Evolutionary conservation across 2,797 vertebrate genomes (phyloP).

Genomic region (Sebastes wilsoni): DNA sequence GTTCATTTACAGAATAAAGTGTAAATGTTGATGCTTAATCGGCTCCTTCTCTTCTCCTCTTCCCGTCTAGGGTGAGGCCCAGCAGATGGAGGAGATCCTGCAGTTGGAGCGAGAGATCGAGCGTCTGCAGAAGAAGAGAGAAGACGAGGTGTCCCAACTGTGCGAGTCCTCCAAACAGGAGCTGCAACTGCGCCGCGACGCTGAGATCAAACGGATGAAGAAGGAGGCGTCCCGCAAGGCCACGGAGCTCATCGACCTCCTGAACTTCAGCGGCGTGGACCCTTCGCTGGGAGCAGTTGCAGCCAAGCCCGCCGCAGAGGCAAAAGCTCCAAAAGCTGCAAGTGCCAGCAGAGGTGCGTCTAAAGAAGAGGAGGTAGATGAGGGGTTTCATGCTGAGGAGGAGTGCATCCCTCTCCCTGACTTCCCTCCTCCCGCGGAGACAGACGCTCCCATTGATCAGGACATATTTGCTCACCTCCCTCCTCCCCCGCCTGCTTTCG

Average conservation of each 20-base stretch:
- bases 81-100: slow-evolving; percentile 94
- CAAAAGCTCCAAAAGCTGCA: slow-evolving; percentile 41
- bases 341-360: slow-evolving; percentile 28
- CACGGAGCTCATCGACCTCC: slow-evolving; percentile 89
- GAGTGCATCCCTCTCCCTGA: slow-evolving; percentile 85
- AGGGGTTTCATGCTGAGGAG: slow-evolving; percentile 90
- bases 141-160: slow-evolving; percentile 89
- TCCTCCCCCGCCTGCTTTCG: slow-evolving; percentile 84
- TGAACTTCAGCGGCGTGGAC: slow-evolving; percentile 87
- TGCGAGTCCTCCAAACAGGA: slow-evolving; percentile 88
- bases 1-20: not conserved
- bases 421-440: slow-evolving; percentile 80
- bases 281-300: slow-evolving; percentile 49
- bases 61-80: slow-evolving; percentile 77
- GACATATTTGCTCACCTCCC: slow-evolving; percentile 82
- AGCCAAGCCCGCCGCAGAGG: slow-evolving; percentile 42
- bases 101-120: slow-evolving; percentile 92
- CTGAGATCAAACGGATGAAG: slow-evolving; percentile 90
- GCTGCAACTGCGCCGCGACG: slow-evolving; percentile 87
- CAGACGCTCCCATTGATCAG: slow-evolving; percentile 76
- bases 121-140: slow-evolving; percentile 89
- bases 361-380: slow-evolving; percentile 87
- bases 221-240: slow-evolving; percentile 91
- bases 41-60: not conserved
- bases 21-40: too few relatives aligned